Conservation (phyloP, 1,140 invertebrate species). For the Caerostris darwini region DNA sequence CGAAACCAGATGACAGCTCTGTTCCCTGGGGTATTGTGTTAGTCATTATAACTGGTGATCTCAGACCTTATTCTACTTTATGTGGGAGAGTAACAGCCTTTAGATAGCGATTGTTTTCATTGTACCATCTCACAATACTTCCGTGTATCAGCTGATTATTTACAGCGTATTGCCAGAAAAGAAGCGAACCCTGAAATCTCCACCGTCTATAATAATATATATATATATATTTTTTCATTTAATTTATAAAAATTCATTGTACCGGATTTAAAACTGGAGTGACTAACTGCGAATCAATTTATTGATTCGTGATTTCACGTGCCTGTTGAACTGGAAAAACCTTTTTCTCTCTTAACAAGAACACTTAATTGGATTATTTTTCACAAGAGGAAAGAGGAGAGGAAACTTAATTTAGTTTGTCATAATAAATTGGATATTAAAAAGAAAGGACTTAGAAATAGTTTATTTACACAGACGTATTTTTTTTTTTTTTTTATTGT, state of each 20-base stretch:
- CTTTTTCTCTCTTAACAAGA: not conserved
- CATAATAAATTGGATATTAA: not conserved
- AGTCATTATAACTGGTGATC: not conserved
- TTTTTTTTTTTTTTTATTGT: not conserved
- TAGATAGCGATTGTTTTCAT: not conserved
- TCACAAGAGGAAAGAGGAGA: not conserved
- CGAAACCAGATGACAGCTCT: conserved; percentile 28
- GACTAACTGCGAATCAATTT: not conserved
- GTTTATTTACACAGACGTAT: not conserved
- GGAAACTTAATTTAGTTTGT: not conserved
- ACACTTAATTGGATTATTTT: not conserved
- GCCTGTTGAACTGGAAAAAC: not conserved
- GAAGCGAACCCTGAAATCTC: not conserved
- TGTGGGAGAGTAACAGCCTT: not conserved
- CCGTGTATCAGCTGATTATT: not conserved
- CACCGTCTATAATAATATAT: not conserved
- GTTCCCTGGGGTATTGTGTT: not conserved
- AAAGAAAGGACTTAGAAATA: not conserved
- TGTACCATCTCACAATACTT: not conserved
- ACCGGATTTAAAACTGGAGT: too few relatives aligned
- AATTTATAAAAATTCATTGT: too few relatives aligned
- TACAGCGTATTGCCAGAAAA: not conserved
- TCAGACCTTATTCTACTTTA: too few relatives aligned
- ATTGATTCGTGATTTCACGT: not conserved
- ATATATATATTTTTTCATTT: not conserved